Evolutionary conservation across 2,888 invertebrate species (phyloP).

Genomic region (Drosophila longiperda): DNA sequence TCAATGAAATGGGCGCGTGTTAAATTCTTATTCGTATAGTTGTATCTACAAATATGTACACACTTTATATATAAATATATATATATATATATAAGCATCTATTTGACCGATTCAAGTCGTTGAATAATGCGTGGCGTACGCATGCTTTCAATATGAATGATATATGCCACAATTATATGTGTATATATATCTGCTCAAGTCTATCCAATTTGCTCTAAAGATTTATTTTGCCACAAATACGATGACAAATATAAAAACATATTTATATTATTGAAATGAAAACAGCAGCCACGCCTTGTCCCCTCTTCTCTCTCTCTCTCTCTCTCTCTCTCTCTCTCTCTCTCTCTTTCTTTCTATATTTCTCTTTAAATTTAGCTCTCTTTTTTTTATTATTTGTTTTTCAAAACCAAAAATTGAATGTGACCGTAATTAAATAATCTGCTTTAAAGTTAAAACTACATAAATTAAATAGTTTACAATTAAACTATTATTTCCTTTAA

Average conservation of each 20-base stretch:
- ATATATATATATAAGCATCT: neutral
- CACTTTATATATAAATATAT: slow-evolving; percentile 2
- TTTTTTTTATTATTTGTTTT: slow-evolving; percentile 42
- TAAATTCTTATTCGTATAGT: slow-evolving; percentile 26
- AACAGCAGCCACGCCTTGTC: slow-evolving; percentile 43
- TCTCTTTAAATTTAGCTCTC: neutral
- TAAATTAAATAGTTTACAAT: neutral
- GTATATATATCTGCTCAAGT: slow-evolving; percentile 8
- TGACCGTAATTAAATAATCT: slow-evolving; percentile 19
- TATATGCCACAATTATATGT: slow-evolving; percentile 38
- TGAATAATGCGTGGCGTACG: slow-evolving; percentile 70
- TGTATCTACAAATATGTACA: slow-evolving; percentile 12
- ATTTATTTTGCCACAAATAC: slow-evolving; percentile 68
- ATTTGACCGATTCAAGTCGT: slow-evolving; percentile 9
- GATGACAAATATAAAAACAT: slow-evolving; percentile 49
- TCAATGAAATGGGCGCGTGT: slow-evolving; percentile 49
- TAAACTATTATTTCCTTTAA: neutral
- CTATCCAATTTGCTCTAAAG: slow-evolving; percentile 45
- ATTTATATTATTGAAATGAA: slow-evolving; percentile 48
- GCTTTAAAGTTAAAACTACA: neutral
- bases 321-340: neutral
- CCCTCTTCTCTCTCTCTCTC: slow-evolving; percentile 12
- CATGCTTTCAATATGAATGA: slow-evolving; percentile 77
- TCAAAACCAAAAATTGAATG: slow-evolving; percentile 13
- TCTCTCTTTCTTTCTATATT: slow-evolving; percentile 9